Evolutionary conservation across 2,113 vertebrate species (phyloP).

Genomic region (Nyctereutes procyonoides): DNA sequence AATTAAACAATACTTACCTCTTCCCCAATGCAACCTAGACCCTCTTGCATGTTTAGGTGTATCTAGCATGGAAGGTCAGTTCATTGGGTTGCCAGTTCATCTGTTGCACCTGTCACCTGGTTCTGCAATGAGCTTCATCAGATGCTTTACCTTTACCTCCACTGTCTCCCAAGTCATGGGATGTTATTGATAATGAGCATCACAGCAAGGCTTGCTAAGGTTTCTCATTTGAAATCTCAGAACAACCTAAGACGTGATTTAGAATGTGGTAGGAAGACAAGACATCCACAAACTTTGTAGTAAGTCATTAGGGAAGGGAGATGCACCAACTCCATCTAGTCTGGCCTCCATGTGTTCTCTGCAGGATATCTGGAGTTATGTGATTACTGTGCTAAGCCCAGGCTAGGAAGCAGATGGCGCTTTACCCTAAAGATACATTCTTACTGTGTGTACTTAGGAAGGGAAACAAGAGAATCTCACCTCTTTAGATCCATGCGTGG

Average conservation of each 20-base stretch:
- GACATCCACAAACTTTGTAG: too few relatives aligned
- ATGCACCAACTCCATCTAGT: not conserved
- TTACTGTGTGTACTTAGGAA: not conserved
- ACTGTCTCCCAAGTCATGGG: not conserved
- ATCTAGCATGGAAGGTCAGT: too few relatives aligned
- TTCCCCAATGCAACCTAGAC: not conserved
- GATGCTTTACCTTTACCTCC: not conserved
- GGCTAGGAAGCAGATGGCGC: not conserved
- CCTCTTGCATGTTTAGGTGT: accelerated
- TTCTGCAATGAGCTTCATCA: accelerated
- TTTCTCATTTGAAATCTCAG: not conserved
- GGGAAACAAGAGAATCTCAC: not conserved
- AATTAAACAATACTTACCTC: not conserved
- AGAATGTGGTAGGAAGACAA: accelerated
- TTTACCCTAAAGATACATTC: not conserved
- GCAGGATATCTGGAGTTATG: not conserved
- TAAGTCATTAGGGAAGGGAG: not conserved
- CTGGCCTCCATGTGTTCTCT: not conserved
- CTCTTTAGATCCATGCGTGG: not conserved
- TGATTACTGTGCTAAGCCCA: not conserved
- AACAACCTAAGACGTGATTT: not conserved
- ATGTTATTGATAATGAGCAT: too few relatives aligned
- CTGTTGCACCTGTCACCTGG: accelerated
- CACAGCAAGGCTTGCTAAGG: not conserved
- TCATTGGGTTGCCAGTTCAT: not conserved